phyloP scores from a whole-genome alignment of 2,113 vertebrate species.

The Crocuta crocuta region DNA sequence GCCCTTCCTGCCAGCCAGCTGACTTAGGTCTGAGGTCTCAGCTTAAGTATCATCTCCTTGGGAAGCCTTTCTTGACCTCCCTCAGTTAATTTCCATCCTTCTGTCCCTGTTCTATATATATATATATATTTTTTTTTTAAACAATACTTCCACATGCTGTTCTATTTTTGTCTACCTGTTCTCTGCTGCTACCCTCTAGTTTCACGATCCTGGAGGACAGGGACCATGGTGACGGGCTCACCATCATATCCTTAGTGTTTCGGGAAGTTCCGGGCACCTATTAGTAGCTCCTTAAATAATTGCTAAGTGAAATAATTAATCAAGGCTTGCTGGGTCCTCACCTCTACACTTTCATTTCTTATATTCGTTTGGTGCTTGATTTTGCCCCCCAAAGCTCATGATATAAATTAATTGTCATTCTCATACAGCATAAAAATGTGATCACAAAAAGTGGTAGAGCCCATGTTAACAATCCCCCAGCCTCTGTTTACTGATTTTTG shows the following conservation, averaged over 20 bases:
- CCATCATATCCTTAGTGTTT: not conserved
- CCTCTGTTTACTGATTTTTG: conserved; percentile 27
- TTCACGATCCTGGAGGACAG: not conserved
- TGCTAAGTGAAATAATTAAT: not conserved
- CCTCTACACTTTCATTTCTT: not conserved
- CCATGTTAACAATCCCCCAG: not conserved
- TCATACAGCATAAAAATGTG: not conserved
- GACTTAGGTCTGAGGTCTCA: not conserved
- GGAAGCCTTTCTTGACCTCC: not conserved
- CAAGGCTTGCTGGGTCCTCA: not conserved
- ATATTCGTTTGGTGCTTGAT: not conserved
- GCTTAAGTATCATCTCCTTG: not conserved
- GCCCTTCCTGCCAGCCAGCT: not conserved
- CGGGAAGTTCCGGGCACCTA: not conserved
- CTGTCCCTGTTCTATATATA: not conserved
- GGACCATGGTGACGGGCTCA: not conserved
- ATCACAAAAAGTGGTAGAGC: too few species aligned
- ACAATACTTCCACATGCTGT: not conserved
- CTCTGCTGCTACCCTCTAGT: not conserved
- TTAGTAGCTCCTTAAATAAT: not conserved
- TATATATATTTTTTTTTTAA: not conserved
- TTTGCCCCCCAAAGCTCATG: not conserved
- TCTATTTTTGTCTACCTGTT: not conserved
- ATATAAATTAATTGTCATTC: not conserved
- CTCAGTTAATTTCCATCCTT: not conserved